Conservation (phyloP, 2,797 vertebrate genomes). For the Tolypeutes matacus region DNA sequence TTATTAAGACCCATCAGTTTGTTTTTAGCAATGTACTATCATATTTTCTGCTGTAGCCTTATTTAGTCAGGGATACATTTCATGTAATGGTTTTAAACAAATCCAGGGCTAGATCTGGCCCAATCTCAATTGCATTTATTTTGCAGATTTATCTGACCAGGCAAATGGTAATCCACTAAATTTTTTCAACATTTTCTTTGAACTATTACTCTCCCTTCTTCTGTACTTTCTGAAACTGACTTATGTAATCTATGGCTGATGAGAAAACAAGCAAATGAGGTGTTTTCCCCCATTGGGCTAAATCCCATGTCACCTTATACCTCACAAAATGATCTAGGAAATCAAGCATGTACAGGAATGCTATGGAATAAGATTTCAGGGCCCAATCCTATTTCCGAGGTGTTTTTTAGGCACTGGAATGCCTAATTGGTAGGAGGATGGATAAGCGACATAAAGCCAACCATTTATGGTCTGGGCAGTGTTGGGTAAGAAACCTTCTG, state of each 20-base stretch:
- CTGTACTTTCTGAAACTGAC: background rate
- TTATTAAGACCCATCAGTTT: background rate
- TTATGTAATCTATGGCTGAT: background rate
- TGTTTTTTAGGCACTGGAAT: background rate
- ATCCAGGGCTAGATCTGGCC: background rate
- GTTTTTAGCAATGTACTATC: background rate
- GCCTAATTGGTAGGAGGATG: background rate
- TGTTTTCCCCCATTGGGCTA: background rate
- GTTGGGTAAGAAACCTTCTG: background rate
- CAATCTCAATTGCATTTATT: background rate
- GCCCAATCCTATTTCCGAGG: background rate
- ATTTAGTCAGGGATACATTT: conserved; percentile 20
- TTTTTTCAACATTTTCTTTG: conserved; percentile 34
- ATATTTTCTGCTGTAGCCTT: background rate
- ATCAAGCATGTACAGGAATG: background rate
- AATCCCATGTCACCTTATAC: background rate
- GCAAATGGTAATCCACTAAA: background rate
- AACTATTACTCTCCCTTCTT: background rate
- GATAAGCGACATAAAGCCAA: background rate
- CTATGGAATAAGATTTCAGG: background rate
- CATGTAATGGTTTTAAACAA: conserved; percentile 26
- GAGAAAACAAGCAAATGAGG: background rate
- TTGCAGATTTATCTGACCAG: background rate
- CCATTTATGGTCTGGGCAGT: background rate
- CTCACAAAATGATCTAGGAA: background rate